Evolutionary conservation across 2,888 invertebrate genomes (phyloP).

Genomic region (Diloba caeruleocephala): DNA sequence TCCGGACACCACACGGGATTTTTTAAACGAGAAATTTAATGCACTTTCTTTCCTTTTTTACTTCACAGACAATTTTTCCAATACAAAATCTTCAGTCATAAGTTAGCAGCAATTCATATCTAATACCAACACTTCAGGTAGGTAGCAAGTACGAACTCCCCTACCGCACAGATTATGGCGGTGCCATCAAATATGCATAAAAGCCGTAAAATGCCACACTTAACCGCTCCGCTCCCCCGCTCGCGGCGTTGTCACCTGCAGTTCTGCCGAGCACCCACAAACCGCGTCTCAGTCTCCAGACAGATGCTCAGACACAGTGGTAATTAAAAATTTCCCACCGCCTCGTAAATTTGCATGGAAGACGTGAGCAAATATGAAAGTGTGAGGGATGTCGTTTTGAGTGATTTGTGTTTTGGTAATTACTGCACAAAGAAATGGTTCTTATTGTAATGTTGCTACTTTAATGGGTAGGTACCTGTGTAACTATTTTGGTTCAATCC

Average conservation of each 20-base stretch:
- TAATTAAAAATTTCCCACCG: conserved; percentile 87
- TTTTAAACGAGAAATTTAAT: too few relatives aligned
- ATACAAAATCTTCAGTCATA: conserved; percentile 40
- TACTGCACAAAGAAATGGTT: neutral
- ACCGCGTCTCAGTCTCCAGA: conserved; percentile 68
- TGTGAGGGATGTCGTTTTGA: conserved; percentile 27
- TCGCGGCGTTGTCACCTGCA: conserved; percentile 78
- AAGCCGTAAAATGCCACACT: conserved; percentile 89
- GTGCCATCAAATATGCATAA: conserved; percentile 89
- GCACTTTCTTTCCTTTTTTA: neutral
- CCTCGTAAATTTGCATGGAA: conserved; percentile 78
- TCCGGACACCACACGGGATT: too few relatives aligned
- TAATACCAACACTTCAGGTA: conserved; percentile 60
- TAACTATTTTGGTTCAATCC: too few relatives aligned
- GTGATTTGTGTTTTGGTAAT: conserved; percentile 26
- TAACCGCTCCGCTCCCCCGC: conserved; percentile 81
- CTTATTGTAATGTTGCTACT: neutral
- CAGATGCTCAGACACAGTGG: conserved; percentile 82
- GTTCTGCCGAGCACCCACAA: conserved; percentile 36
- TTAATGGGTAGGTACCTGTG: too few relatives aligned
- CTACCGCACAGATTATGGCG: conserved; percentile 86
- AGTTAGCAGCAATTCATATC: conserved; percentile 72
- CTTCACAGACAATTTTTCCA: conserved; percentile 32
- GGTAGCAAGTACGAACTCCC: conserved; percentile 58
- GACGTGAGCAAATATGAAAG: conserved; percentile 57